Evolutionary conservation across 2,797 vertebrate genomes (phyloP).

Genomic region (Tiaroga cobitis): DNA sequence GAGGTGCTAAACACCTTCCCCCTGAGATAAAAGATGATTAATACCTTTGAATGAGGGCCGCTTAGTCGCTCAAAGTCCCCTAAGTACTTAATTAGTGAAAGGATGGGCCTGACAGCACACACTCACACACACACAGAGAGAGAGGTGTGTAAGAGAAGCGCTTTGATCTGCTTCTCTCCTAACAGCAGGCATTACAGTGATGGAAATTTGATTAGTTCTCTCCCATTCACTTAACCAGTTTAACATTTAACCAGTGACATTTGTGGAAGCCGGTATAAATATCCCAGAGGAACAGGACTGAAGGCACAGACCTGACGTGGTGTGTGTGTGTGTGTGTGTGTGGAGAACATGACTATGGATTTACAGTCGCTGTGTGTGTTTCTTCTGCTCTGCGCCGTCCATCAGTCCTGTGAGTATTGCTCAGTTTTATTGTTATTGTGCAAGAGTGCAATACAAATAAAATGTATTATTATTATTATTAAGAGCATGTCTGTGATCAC

Average conservation of each 20-base stretch:
- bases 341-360: conserved; percentile 64
- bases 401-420: conserved; percentile 76
- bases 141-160: conserved; percentile 55
- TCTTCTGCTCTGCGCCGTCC: conserved; percentile 64
- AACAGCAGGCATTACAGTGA: conserved; percentile 64
- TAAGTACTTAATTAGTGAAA: conserved; percentile 79
- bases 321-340: conserved; percentile 22
- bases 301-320: conserved; percentile 51
- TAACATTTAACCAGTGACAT: conserved; percentile 63
- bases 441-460: too few relatives aligned
- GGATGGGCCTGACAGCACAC: conserved; percentile 65
- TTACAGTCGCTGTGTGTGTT: conserved; percentile 57
- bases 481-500: background rate
- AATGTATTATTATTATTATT: too few relatives aligned
- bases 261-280: conserved; percentile 71
- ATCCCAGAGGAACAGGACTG: conserved; percentile 60
- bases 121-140: background rate
- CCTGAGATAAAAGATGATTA: conserved; percentile 78
- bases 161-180: conserved; percentile 76
- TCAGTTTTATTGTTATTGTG: conserved; percentile 37
- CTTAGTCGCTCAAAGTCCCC: conserved; percentile 75
- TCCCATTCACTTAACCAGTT: conserved; percentile 61
- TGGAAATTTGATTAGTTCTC: conserved; percentile 77
- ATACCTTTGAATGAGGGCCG: conserved; percentile 75
- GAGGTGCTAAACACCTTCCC: conserved; percentile 76